These are phyloP conservation scores for Philhelius pedissequus DNA, from an alignment of 2,888 invertebrate genomes.

Conservation along the genomic window DNA sequence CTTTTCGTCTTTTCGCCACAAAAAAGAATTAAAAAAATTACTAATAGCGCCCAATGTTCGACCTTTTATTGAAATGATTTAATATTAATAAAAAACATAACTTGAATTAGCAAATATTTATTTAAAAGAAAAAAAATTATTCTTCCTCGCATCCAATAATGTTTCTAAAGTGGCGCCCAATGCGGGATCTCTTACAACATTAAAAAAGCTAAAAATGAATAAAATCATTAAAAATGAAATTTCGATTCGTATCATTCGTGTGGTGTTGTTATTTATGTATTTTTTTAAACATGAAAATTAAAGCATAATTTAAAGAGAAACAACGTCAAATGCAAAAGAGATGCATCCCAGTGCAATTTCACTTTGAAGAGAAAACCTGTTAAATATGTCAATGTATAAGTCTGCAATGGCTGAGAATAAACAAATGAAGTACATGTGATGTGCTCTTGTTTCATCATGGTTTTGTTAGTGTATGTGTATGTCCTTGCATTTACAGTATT, in stretches of 20 bases:
- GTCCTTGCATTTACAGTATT: slow-evolving; percentile 65
- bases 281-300: not conserved
- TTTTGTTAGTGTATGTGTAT: slow-evolving; percentile 30
- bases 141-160: too few species aligned
- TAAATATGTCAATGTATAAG: slow-evolving; percentile 9
- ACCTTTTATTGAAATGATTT: too few species aligned
- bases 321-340: slow-evolving; percentile 10
- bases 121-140: too few species aligned
- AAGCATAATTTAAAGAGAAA: slow-evolving; percentile 11
- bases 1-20: too few species aligned
- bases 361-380: slow-evolving; percentile 32
- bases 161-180: too few species aligned
- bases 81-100: too few species aligned
- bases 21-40: too few species aligned
- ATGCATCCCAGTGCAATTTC: slow-evolving; percentile 16
- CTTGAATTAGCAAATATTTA: too few species aligned
- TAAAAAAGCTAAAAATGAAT: too few species aligned
- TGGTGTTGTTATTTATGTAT: not conserved
- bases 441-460: slow-evolving; percentile 31
- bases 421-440: not conserved
- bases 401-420: not conserved
- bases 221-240: too few species aligned
- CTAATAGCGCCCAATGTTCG: too few species aligned
- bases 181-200: too few species aligned
- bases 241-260: not conserved